These are phyloP conservation scores for Contarinia nasturtii DNA, from an alignment of 1,140 invertebrate species.

Conservation along the genomic window DNA sequence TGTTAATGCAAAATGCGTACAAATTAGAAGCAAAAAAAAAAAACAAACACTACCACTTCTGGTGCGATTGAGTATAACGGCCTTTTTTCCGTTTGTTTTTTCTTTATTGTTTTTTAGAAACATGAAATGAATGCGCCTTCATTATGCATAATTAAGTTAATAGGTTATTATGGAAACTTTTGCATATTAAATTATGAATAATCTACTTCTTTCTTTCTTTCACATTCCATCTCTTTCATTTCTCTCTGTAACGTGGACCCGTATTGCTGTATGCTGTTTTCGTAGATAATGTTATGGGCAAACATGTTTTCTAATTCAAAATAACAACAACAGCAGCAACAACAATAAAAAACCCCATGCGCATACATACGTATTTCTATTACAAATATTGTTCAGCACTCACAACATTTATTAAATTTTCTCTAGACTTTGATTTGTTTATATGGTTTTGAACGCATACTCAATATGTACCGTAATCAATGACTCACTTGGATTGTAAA, in stretches of 20 bases:
- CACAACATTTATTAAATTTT: no score
- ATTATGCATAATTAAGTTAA: background rate
- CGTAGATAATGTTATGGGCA: no score
- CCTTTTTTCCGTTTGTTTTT: background rate
- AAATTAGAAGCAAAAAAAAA: background rate
- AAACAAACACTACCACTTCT: background rate
- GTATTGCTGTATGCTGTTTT: background rate
- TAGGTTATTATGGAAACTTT: background rate
- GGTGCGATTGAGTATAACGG: background rate
- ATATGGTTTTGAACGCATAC: no score
- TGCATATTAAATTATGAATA: background rate
- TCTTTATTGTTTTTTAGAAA: background rate
- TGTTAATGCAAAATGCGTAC: background rate
- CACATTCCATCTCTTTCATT: background rate
- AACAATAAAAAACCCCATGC: no score
- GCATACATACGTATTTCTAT: no score
- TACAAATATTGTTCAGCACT: no score
- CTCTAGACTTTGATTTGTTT: no score
- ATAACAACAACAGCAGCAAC: no score
- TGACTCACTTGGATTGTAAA: no score
- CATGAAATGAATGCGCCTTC: background rate
- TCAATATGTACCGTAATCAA: background rate
- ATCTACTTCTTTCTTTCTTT: background rate
- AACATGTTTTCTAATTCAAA: no score
- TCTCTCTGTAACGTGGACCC: background rate